Base-by-base conservation (phyloP, 1,140 invertebrate genomes). In the Coenobita brevimanus region DNA sequence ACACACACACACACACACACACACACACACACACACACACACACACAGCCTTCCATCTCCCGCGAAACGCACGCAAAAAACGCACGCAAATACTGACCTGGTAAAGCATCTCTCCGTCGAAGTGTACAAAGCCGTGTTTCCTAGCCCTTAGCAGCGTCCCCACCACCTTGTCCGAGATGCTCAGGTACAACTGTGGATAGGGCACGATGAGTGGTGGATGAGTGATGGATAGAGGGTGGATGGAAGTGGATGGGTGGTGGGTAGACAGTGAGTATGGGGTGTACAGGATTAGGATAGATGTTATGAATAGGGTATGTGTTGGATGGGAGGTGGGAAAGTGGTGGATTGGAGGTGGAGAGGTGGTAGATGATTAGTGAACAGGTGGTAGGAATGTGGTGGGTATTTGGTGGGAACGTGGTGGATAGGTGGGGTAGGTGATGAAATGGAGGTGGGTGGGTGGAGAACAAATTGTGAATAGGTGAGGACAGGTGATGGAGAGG, bases 51-150 rank as follows among this genome's bases (percentile, higher is more conserved):
- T n/a, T n/a, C n/a, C n/a, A n/a, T n/a, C n/a, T n/a, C n/a, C n/a
- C n/a, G n/a, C n/a, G n/a, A n/a, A n/a, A n/a, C n/a, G n/a, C n/a
- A n/a, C n/a, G n/a, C n/a, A 36, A 57, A 60, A 15, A n/a, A 33
- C 8, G 17, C 3, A 17, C 36, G 27, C 3, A 81, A 10, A n/a
- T 10, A 15, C 91, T 93, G 92, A 96, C 96, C 94, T 98, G 98
- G 92, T 97, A 99, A 38, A 99, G 93, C 93, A 97, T 97, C 94
- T 99, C 98, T 82, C 97, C 98, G 93, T 99, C 97, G 92, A 99
- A 99, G 91, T 96, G 95, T 2, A 99, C 94, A 43, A 98, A 93
- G 62, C 97, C 95, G 92, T 99, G 96, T 92, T 99, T 99, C 82
- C 98, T 94, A 1, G 98, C 98, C 86, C 98, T 94, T 85, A 99